A percentile compares a stretch with the other conserved stretches of the same genome.
Evolutionary conservation across 2,113 vertebrate genomes (phyloP).

Genomic region (Thymallus thymallus): DNA sequence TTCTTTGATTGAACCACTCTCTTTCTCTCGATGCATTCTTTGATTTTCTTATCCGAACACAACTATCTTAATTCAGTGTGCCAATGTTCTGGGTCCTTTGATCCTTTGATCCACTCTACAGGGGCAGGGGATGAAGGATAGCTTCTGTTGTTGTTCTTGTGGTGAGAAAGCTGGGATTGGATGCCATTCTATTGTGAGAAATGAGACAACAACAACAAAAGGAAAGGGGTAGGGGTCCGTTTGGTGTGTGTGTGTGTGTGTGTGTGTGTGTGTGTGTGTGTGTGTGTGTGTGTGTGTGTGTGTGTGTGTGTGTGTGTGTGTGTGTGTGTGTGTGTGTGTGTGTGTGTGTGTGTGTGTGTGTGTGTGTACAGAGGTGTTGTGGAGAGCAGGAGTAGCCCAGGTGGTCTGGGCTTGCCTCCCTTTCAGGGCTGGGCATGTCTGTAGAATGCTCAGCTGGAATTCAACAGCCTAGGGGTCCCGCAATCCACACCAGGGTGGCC

Average conservation of each 20-base stretch:
- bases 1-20: too few relatives aligned
- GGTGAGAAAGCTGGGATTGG: neutral
- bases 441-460: conserved; percentile 65
- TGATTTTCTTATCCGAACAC: too few relatives aligned
- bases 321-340: conserved; percentile 27
- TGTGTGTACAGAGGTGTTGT: conserved; percentile 52
- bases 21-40: too few relatives aligned
- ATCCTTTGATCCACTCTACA: too few relatives aligned
- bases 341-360: conserved; percentile 32
- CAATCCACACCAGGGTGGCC: conserved; percentile 24
- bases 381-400: conserved; percentile 52
- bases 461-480: conserved; percentile 56
- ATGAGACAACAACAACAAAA: conserved; percentile 65
- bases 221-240: conserved; percentile 62
- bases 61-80: too few relatives aligned
- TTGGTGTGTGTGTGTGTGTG: conserved; percentile 49
- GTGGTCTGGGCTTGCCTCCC: conserved; percentile 56
- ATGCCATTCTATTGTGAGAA: neutral
- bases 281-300: neutral
- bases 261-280: conserved; percentile 27
- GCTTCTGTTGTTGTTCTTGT: neutral
- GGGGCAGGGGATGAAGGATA: too few relatives aligned
- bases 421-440: conserved; percentile 61
- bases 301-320: conserved; percentile 15
- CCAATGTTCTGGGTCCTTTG: too few relatives aligned